Evolutionary conservation across 2,113 vertebrate species (phyloP).

Genomic region (Microtus montanus): DNA sequence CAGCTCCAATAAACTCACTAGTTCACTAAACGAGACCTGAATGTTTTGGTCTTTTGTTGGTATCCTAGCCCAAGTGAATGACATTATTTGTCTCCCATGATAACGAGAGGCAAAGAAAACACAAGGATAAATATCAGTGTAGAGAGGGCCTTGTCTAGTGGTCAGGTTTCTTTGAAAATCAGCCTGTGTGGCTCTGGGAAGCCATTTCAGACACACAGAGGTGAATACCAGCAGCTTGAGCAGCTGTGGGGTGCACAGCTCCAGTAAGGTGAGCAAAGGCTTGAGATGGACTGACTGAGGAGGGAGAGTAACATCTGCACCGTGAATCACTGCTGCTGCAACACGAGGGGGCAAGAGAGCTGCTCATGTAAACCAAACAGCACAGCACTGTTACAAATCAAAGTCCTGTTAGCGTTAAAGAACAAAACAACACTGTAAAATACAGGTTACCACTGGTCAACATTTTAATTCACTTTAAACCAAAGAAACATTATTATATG

Average conservation of each 20-base stretch:
- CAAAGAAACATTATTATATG: not conserved
- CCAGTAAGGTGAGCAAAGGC: no score
- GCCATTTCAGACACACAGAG: not conserved
- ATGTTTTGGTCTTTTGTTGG: not conserved
- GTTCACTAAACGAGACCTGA: not conserved
- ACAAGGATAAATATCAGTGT: accelerated
- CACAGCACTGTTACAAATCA: not conserved
- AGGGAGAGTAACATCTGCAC: not conserved
- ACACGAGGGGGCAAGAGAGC: not conserved
- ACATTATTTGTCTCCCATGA: not conserved
- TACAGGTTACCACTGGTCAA: not conserved
- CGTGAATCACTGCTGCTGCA: no score
- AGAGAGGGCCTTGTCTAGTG: not conserved
- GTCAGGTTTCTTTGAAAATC: not conserved
- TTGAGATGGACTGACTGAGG: not conserved
- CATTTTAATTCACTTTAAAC: not conserved
- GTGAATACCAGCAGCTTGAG: not conserved
- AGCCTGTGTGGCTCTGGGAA: not conserved
- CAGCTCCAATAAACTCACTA: not conserved
- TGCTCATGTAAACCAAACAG: not conserved
- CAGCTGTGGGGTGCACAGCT: no score
- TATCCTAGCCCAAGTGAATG: not conserved
- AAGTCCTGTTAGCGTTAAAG: not conserved
- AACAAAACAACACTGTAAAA: not conserved
- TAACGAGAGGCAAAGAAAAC: not conserved